Conservation (phyloP, 2,797 vertebrate genomes). For the Enteromius thamalakanensis region DNA sequence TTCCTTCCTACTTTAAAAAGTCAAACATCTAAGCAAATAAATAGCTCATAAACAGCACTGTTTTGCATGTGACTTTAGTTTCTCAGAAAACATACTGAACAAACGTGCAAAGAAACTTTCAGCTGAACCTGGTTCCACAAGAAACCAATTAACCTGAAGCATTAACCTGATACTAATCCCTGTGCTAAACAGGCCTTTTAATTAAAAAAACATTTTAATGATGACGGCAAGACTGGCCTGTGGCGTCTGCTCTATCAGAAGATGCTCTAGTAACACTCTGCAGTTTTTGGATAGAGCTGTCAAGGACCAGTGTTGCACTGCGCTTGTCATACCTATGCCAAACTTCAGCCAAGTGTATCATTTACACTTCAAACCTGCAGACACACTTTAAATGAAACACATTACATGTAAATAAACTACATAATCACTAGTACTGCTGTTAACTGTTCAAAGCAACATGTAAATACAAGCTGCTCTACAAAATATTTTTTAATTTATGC, state of each 20-base stretch:
- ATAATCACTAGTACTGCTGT: not conserved
- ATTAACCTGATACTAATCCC: not conserved
- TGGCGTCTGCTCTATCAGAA: not conserved
- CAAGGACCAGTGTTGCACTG: conserved; percentile 22
- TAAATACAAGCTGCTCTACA: not conserved
- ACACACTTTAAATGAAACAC: not conserved
- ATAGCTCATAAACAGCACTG: not conserved
- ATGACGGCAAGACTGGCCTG: not conserved
- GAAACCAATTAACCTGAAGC: conserved; percentile 9
- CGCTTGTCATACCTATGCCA: conserved; percentile 5
- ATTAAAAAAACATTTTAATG: not conserved
- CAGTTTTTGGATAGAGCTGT: conserved; percentile 18
- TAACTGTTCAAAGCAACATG: not conserved
- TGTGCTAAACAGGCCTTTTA: conserved; percentile 6
- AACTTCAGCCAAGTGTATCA: not conserved
- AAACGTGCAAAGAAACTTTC: not conserved
- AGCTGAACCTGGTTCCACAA: not conserved
- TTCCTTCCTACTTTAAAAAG: not conserved
- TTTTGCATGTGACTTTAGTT: not conserved
- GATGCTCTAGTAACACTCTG: conserved; percentile 7
- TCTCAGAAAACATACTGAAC: not conserved
- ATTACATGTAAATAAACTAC: not conserved
- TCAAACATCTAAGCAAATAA: not conserved
- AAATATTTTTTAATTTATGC: not conserved
- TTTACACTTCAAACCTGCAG: not conserved